A percentile compares a stretch with the other conserved stretches of the same genome.
phyloP scores from a whole-genome alignment of 2,888 invertebrate species.

The Onchidella celtica region DNA sequence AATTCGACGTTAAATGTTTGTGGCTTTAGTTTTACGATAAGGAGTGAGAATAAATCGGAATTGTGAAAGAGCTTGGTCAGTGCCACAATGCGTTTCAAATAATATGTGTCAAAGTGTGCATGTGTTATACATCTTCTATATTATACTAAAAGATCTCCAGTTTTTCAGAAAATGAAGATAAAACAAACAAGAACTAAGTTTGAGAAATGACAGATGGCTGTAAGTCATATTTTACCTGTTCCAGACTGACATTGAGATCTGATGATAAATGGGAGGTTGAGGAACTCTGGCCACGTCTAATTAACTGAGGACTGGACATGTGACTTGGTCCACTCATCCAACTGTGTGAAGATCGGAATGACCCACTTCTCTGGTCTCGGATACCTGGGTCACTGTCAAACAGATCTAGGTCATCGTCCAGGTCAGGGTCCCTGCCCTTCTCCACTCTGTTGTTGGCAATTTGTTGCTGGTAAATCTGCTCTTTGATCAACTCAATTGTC shows the following conservation, averaged over 20 bases:
- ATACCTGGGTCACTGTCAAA: slow-evolving; percentile 1
- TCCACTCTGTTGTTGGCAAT: slow-evolving; percentile 55
- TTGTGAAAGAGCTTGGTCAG: too few species aligned
- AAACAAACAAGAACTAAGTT: too few species aligned
- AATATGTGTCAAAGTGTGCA: too few species aligned
- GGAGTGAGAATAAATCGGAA: too few species aligned
- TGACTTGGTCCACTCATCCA: slow-evolving; percentile 8
- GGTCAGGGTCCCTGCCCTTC: slow-evolving; percentile 52
- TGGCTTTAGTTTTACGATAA: too few species aligned
- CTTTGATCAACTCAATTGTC: slow-evolving; percentile 73
- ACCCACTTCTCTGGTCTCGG: background rate
- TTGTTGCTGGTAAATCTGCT: slow-evolving; percentile 73
- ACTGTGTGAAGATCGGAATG: background rate
- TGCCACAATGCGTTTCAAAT: too few species aligned
- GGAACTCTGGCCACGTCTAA: slow-evolving; percentile 12
- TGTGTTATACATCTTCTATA: too few species aligned
- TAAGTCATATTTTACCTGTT: slow-evolving; percentile 55
- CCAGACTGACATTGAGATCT: slow-evolving; percentile 51
- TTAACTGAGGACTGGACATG: slow-evolving; percentile 8
- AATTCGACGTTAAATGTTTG: too few species aligned
- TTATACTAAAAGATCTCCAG: too few species aligned
- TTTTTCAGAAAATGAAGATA: too few species aligned
- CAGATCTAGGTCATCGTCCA: background rate
- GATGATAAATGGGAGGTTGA: slow-evolving; percentile 34
- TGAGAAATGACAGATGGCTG: too few species aligned